Evolutionary conservation across 2,797 vertebrate species (phyloP).

Genomic region (Myotis myotis): DNA sequence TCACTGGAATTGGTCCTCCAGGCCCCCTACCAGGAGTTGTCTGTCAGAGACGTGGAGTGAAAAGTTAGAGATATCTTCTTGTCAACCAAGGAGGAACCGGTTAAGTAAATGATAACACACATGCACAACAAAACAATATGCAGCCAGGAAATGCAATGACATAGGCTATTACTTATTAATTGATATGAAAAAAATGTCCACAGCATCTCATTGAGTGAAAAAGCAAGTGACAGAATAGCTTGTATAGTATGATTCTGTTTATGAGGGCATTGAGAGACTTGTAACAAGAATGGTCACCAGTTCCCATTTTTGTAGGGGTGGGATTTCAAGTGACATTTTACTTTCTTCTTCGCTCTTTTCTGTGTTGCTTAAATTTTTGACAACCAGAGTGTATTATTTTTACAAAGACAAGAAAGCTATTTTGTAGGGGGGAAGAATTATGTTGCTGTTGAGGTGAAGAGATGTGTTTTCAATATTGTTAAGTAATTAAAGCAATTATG

Average conservation of each 20-base stretch:
- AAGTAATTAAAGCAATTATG: neutral
- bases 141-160: neutral
- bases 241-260: neutral
- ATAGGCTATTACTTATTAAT: neutral
- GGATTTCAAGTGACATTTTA: neutral
- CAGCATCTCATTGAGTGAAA: neutral
- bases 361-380: neutral
- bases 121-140: neutral
- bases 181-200: neutral
- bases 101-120: neutral
- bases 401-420: conserved; percentile 14
- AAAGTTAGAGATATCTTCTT: neutral
- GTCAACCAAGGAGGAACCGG: neutral
- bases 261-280: neutral
- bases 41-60: neutral
- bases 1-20: neutral
- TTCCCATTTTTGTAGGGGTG: neutral
- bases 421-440: neutral
- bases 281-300: neutral
- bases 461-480: neutral
- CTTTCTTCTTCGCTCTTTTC: neutral
- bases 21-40: neutral
- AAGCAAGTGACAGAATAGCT: neutral
- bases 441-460: neutral
- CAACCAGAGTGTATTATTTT: neutral